These are phyloP conservation scores for Ctenopoma kingsleyae DNA, from an alignment of 2,797 vertebrate genomes.

Conservation along the genomic window DNA sequence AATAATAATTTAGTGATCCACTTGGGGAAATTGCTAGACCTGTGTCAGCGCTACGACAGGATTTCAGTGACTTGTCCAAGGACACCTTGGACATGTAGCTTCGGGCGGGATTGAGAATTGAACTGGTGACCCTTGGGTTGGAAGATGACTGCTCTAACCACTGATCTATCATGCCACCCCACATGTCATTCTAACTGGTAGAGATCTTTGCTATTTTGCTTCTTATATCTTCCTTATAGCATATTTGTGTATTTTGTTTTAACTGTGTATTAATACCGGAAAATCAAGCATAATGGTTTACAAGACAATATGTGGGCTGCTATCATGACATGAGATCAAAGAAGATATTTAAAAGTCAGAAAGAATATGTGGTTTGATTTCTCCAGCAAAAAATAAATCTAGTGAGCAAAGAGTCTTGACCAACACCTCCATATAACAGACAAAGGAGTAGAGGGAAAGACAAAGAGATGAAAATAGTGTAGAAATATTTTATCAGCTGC, in stretches of 20 bases:
- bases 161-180: too few species aligned
- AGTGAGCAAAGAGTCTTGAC: conserved; percentile 31
- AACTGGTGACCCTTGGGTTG: too few species aligned
- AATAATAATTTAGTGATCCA: too few species aligned
- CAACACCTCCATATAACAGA: conserved; percentile 26
- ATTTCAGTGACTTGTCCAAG: too few species aligned
- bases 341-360: neutral
- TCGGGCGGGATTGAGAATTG: too few species aligned
- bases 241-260: neutral
- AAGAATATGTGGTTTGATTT: conserved; percentile 20
- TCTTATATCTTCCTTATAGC: neutral
- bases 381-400: conserved; percentile 1
- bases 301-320: neutral
- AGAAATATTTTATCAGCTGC: conserved; percentile 6
- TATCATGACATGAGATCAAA: neutral
- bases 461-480: neutral
- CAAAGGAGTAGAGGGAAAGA: conserved; percentile 2
- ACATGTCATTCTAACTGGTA: too few species aligned
- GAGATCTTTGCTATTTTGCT: neutral
- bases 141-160: too few species aligned
- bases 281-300: neutral
- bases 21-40: too few species aligned
- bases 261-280: neutral
- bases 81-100: too few species aligned
- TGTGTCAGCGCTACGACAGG: too few species aligned